Base-by-base conservation (phyloP, 1,140 invertebrate genomes). In the Hypothenemus hampei region DNA sequence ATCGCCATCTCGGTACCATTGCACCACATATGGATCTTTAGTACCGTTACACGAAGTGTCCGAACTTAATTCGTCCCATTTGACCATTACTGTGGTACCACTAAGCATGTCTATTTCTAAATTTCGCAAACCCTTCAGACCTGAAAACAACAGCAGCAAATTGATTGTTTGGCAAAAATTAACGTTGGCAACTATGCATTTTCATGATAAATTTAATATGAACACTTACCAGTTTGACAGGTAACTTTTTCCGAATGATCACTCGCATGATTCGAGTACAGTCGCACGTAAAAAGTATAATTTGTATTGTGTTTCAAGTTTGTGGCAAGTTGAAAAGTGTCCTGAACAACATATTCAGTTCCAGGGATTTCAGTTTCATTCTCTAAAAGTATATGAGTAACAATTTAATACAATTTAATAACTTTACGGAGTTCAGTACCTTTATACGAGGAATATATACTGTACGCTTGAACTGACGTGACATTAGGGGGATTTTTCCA, bases 281-380 rank as follows among this genome's bases (percentile, higher is more conserved):
- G 75, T 50, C 81, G 72, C 26, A 85, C 73, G 60, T 81, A 84
- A 65, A 84, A 81, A 15, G 79, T 79, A 62, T 86, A 86, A 71
- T 83, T 84, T 52, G 82, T 84, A 72, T 74, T 81, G 3, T 79
- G 79, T 61, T 76, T 74, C 35, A 84, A 72, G 53, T 76, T 74
- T 50, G 78, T 73, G 5, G 74, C 72, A 11, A 78, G 72, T 73
- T 33, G 73, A 75, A 39, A 76, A 73, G 69, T 81, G 76, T 24
- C 73, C 69, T 43, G 21, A 29, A 29, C 26, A 69, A 77, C 67
- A 57, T 80, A 81, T 56, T 78, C 74, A 61, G 80, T 76, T n/a
- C 72, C 73, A 59, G 78, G 13, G 11, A 50, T 77, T 61, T 77
- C 74, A 66, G 58, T 11, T 23, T 46, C 62, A 41, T 58, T 24